Base-by-base conservation (phyloP, 2,888 invertebrate genomes). In the Aphodius sticticus region DNA sequence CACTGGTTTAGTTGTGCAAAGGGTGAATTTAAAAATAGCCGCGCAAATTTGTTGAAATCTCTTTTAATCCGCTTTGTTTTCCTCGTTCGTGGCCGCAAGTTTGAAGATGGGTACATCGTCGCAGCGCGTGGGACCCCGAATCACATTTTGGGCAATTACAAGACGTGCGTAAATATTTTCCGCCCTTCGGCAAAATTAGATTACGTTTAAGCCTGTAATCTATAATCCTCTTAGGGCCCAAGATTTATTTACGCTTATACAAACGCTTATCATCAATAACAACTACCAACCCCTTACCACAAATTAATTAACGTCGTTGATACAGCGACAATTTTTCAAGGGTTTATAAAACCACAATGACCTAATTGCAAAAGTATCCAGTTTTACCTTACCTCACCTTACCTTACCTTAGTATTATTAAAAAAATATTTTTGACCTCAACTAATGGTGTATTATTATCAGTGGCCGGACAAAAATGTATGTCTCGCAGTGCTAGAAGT, bases 61-160 rank as follows among this genome's bases (percentile, higher is more conserved):
- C 53, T 53, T 53, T 53, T 53, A 53, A 53, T 53, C 53, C 53
- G 53, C 53, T 53, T 53, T 53, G 53, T 53, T 53, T n/a, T n/a
- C n/a, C 53, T 53, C 12, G 53, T 53, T 53, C 53, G 53, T 5
- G 53, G 12, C 53, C 53, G 53, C 53, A 53, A 53, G 53, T 53
- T 53, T 53, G 53, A 53, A 53, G 4, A 53, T 12, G 53, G 53
- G 53, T 53, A 12, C 53, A 53, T 7, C 9, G 53, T 7, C 53
- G 53, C 53, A 0, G 53, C 53, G 53, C 12, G 12, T 53, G 53
- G 53, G 53, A 53, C 12, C 9, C 53, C 9, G 53, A 53, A 53
- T 53, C 53, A 53, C 1, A 53, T 53, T 53, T 53, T 12, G 53
- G 53, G 2, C 53, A 53, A 53, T 53, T 53, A 53, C 53, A 53